Evolutionary conservation across 2,888 invertebrate genomes (phyloP).

Genomic region (Salticus scenicus): DNA sequence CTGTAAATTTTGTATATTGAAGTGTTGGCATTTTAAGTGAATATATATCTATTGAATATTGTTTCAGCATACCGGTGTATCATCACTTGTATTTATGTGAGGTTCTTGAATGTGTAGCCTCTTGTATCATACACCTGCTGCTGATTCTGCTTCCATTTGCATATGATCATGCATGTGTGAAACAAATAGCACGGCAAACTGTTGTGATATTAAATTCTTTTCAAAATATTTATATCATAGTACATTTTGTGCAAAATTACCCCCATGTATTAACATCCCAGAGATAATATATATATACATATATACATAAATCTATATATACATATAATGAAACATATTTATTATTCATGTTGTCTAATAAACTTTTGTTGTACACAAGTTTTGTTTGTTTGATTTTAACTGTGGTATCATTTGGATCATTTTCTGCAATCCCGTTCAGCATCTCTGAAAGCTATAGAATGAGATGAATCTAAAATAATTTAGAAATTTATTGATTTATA

Average conservation of each 20-base stretch:
- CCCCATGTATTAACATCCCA: conserved; percentile 38
- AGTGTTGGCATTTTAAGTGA: too few relatives aligned
- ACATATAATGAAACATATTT: conserved; percentile 58
- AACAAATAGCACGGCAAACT: conserved; percentile 43
- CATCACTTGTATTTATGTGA: neutral
- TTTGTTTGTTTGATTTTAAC: neutral
- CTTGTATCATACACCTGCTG: conserved; percentile 42
- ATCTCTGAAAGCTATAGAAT: too few relatives aligned
- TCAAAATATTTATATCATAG: conserved; percentile 41
- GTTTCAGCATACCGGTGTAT: neutral
- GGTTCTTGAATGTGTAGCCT: neutral
- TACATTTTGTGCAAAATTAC: conserved; percentile 33
- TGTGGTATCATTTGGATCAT: too few relatives aligned
- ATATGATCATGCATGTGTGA: conserved; percentile 24
- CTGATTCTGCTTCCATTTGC: conserved; percentile 28
- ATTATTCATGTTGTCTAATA: conserved; percentile 65
- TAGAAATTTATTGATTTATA: too few relatives aligned
- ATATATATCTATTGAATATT: too few relatives aligned
- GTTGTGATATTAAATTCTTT: conserved; percentile 50
- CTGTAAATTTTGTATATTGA: too few relatives aligned
- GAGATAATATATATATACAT: conserved; percentile 52
- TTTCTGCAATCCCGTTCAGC: too few relatives aligned
- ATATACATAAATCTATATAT: conserved; percentile 49
- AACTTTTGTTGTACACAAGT: conserved; percentile 54
- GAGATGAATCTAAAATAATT: too few relatives aligned